A percentile compares a stretch with the other conserved stretches of the same genome.
phyloP scores from a whole-genome alignment of 2,888 invertebrate species.

The Napeogenes inachia region DNA sequence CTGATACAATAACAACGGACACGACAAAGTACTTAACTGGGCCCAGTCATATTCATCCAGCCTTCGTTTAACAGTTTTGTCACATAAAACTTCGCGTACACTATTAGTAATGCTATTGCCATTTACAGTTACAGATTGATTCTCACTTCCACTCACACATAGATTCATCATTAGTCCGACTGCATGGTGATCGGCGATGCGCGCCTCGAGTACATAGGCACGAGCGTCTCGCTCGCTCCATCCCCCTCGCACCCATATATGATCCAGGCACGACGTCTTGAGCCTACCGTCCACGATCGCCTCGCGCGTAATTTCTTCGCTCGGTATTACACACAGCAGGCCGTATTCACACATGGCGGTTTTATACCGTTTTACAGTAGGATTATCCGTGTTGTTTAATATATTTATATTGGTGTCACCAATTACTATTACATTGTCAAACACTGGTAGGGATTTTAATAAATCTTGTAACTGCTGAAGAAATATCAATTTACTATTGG shows the following conservation, averaged over 20 bases:
- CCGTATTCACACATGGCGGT: conserved; percentile 13
- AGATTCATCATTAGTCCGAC: conserved; percentile 1
- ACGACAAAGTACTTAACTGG: background rate
- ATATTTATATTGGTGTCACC: conserved; percentile 11
- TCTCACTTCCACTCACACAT: background rate
- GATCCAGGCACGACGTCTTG: conserved; percentile 1
- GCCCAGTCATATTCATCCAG: conserved; percentile 16
- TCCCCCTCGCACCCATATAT: conserved; percentile 15
- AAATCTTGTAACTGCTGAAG: background rate
- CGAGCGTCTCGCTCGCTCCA: background rate
- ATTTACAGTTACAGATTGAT: background rate
- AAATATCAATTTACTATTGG: conserved; percentile 12
- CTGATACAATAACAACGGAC: conserved; percentile 15
- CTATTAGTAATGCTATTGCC: background rate
- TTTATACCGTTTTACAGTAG: conserved; percentile 6
- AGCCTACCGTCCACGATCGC: conserved; percentile 7
- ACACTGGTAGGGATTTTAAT: no score
- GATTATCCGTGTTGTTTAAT: background rate
- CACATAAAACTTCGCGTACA: conserved; percentile 16
- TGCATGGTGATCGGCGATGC: conserved; percentile 14
- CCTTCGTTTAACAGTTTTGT: conserved; percentile 14
- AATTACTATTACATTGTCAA: conserved; percentile 1
- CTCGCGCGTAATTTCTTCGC: conserved; percentile 14
- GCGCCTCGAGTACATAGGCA: conserved; percentile 11
- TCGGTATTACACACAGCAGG: conserved; percentile 12